These are phyloP conservation scores for Muscicapa striata DNA, from an alignment of 2,797 vertebrate species.

Conservation along the genomic window DNA sequence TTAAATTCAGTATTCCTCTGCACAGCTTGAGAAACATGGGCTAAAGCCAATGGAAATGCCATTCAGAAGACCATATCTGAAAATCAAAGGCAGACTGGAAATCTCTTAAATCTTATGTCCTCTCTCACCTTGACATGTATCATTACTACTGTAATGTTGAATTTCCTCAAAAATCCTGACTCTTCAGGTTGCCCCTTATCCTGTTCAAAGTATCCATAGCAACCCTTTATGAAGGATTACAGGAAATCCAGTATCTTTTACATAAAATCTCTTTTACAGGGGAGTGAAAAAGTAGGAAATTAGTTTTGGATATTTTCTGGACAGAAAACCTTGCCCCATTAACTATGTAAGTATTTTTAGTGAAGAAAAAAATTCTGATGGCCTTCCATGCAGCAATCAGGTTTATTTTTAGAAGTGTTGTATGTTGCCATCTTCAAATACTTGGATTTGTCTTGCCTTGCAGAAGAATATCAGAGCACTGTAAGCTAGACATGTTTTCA, in stretches of 20 bases:
- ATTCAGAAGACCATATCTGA: slow-evolving; percentile 18
- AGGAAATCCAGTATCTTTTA: slow-evolving; percentile 20
- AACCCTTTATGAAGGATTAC: slow-evolving; percentile 35
- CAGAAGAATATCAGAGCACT: neutral
- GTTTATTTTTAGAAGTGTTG: neutral
- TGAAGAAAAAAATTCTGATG: neutral
- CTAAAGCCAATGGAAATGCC: slow-evolving; percentile 39
- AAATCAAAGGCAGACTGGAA: slow-evolving; percentile 49
- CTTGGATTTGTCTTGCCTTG: neutral
- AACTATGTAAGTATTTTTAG: neutral
- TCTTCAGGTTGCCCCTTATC: slow-evolving; percentile 16
- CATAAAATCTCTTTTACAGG: slow-evolving; percentile 7
- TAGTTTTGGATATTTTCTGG: neutral
- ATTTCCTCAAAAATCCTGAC: slow-evolving; percentile 39
- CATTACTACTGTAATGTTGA: neutral
- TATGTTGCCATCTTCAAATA: neutral
- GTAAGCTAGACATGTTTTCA: neutral
- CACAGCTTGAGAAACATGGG: neutral
- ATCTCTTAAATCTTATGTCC: slow-evolving; percentile 37
- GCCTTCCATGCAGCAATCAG: neutral
- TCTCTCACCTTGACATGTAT: slow-evolving; percentile 42
- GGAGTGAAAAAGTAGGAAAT: neutral
- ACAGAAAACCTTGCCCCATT: neutral
- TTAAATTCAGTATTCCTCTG: slow-evolving; percentile 24
- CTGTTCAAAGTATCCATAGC: slow-evolving; percentile 55